Evolutionary conservation across 2,113 vertebrate genomes (phyloP), one percentile per base, ranked within the genome.

Genomic region (Myotis brandtii): DNA sequence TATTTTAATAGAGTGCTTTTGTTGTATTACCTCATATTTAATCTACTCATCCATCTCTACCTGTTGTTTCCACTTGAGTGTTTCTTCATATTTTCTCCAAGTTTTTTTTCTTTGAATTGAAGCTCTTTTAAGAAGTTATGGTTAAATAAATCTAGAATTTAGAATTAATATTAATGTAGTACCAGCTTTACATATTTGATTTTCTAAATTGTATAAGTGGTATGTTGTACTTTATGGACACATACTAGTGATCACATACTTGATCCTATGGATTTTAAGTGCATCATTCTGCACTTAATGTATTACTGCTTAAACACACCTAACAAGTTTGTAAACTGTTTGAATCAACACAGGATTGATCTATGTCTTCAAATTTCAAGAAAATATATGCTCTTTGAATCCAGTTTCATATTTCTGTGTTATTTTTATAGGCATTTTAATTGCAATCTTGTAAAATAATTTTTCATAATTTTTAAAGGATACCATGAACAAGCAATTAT

Each of bases 21-120:
- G 32, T 96, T 98, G 97, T 95, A 95, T 97, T 93, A 76, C 50
- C 93, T 81, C 77, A 7, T 84, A 95, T 79, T 94, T 84, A 97
- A 97, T 37, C 34, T 93, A 93, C 13, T 93, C 86, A 80, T 89
- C 30, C 80, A 43, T 93, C 27, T 50, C 50, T 52, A 73, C 12
- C 0, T 66, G 0, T 2, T 69, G 9, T 75, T 95, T 97, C 70
- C 3, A 59, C 6, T 95, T 88, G 9, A 8, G 20, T 72, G 91
- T 80, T 75, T 89, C 6, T 95, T 92, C 37, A 43, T 75, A 34
- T 64, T 96, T 96, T 82, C 27, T 69, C 54, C 4, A 52, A 1
- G 18, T 73, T 64, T 32, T 72, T 89, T 81, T 48, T 18, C 48
- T 16, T 73, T 14, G 62, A 10, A 59, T 56, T 40, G 3, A 85